Base-by-base conservation (phyloP, 2,888 invertebrate species). In the Sclerodermus sp. region DNA sequence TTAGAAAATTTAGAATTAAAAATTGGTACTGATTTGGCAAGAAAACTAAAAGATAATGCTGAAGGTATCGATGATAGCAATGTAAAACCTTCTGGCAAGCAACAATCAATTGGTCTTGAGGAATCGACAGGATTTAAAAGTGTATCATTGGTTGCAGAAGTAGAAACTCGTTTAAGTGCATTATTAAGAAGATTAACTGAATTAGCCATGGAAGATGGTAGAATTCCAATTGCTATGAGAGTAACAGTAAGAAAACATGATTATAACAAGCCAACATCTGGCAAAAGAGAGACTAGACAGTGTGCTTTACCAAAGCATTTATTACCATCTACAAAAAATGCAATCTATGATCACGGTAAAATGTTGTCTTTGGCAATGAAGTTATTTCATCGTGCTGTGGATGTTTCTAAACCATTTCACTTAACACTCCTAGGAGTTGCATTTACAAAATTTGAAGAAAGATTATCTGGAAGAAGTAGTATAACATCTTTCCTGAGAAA, bases 361-460 rank as follows among this genome's bases (percentile, higher is more conserved):
- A 81, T 90, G 50, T 78, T 90, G 66, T 82, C 82, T 47, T 83
- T 85, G 49, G 83, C 89, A 51, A 89, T 90, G 88, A 85, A 85
- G 69, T 81, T 91, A 62, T 90, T 90, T 70, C 86, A 87, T 71
- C 86, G 89, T 70, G 82, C 87, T 53, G 86, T 90, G 49, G 85
- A 89, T 70, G 81, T 87, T 58, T 82, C 83, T 23, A 86, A 87
- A 79, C 87, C 89, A 56, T 91, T 89, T 79, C 90, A 90, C 77
- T 85, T 91, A 65, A 91, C 90, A 0, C 79, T 91, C 46, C 81
- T 91, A 51, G 91, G 91, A n/a, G 79, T 91, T 67, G 88, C 90
- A 15, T 91, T 91, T 73, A 89, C 89, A 1, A 91, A 91, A 76
- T 91, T 91, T 70, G 86, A 87, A 64, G 90, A 88, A 62, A 82